Evolutionary conservation across 2,797 vertebrate genomes (phyloP).

Genomic region (Philypnodon macrostomus): DNA sequence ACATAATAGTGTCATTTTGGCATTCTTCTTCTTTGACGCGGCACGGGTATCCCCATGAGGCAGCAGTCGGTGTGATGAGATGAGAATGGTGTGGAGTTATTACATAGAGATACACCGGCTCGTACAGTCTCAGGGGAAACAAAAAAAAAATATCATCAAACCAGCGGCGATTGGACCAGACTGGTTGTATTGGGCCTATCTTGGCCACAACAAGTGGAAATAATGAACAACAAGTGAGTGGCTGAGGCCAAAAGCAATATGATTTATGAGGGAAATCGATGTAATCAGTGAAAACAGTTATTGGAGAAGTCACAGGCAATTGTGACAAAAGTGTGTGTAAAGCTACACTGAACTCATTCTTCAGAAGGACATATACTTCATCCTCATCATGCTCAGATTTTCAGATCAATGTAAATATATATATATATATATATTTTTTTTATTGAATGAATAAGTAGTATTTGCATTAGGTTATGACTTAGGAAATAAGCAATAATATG

Average conservation of each 20-base stretch:
- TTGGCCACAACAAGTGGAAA: conserved; percentile 8
- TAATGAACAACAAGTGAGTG: conserved; percentile 19
- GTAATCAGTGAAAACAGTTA: neutral
- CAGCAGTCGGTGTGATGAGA: neutral
- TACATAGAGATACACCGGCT: conserved; percentile 4
- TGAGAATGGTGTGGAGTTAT: conserved; percentile 10
- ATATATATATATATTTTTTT: too few relatives aligned
- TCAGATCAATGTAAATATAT: too few relatives aligned
- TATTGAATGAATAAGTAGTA: too few relatives aligned
- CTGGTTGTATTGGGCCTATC: neutral
- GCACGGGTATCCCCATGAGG: neutral
- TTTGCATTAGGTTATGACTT: too few relatives aligned
- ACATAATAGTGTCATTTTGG: conserved; percentile 12
- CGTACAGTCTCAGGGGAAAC: neutral
- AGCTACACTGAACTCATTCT: too few relatives aligned
- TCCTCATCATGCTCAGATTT: neutral
- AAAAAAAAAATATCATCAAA: conserved; percentile 13
- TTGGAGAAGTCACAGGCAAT: too few relatives aligned
- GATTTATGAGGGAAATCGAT: neutral
- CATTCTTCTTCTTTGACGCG: neutral
- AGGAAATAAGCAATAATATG: too few relatives aligned
- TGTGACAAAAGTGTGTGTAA: too few relatives aligned
- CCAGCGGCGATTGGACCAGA: conserved; percentile 11
- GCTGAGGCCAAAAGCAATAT: neutral
- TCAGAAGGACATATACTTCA: too few relatives aligned